Evolutionary conservation across 92 coral and sea anemone species (phyloP).

Genomic region (Bergia puertoricense): DNA sequence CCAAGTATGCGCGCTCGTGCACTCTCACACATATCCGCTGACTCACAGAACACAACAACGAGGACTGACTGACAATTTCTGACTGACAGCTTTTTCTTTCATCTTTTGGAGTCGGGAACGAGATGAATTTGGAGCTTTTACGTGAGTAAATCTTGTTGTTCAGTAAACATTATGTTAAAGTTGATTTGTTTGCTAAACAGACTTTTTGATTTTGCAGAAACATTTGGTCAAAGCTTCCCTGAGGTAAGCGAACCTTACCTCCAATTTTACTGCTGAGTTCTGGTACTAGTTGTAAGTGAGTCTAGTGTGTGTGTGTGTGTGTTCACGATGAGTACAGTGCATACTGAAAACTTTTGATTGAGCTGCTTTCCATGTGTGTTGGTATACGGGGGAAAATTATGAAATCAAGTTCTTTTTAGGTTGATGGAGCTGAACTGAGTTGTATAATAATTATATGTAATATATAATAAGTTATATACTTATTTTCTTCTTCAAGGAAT

Average conservation of each 20-base stretch:
- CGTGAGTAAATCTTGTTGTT: constrained; percentile 70
- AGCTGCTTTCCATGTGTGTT: too few relatives aligned
- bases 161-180: neutral
- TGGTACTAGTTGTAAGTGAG: neutral
- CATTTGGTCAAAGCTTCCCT: constrained; percentile 99
- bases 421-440: too few relatives aligned
- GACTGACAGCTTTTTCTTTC: neutral
- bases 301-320: too few relatives aligned
- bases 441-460: too few relatives aligned
- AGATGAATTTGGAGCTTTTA: constrained; percentile 93
- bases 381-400: too few relatives aligned
- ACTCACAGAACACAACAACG: neutral
- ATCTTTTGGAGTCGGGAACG: neutral
- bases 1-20: constrained; percentile 18
- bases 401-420: too few relatives aligned
- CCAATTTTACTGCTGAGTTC: neutral
- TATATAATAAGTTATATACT: too few relatives aligned
- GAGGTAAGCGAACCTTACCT: constrained; percentile 70
- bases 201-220: constrained; percentile 61
- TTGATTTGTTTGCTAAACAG: neutral
- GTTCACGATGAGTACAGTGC: neutral
- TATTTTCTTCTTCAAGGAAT: constrained; percentile 61
- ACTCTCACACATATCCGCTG: constrained; percentile 14
- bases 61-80: too few relatives aligned
- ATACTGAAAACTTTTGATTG: neutral